Base-by-base conservation (phyloP, 2,888 invertebrate species). In the Lymantria dispar region DNA sequence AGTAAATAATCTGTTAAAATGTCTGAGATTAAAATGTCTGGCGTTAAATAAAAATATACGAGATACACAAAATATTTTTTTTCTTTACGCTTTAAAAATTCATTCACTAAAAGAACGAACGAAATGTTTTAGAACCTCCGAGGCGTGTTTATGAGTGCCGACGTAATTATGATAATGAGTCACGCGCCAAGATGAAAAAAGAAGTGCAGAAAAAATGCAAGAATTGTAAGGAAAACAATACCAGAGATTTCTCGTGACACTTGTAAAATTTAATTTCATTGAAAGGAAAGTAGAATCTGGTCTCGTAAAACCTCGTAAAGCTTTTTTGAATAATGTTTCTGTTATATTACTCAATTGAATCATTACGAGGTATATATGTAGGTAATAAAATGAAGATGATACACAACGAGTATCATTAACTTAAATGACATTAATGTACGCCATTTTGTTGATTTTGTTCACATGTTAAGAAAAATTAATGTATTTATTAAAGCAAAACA, bases 151-250 rank as follows among this genome's bases (percentile, higher is more conserved):
- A 69, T 66, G 58, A 63, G 61, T 52, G 50, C 36, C 54, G 45
- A 55, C 47, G 61, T 63, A 68, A 69, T 69, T 65, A 68, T 58
- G 58, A 56, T 62, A 69, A 69, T 68, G 68, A 63, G 60, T 62
- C 48, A 50, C 52, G 53, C 47, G 45, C 33, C 49, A 48, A 69
- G 62, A 67, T 54, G 56, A 47, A 59, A 58, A 52, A 50, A 52
- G 51, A 38, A 52, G 14, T 40, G 40, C 15, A 40, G 10, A 14
- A 58, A 31, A 48, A 38, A 58, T 56, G 55, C 60, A 67, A 58
- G 47, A 60, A 58, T 50, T 48, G 50, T 38, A 43, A 11, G 43
- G 47, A 39, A 52, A 52, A 68, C 65, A 68, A 65, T 64, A 42
- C 7, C 14, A 8, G n/a, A 13, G 38, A 12, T n/a, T 38, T n/a